Percentiles rank a stretch among this genome's conserved stretches.
Evolutionary conservation across 2,888 invertebrate genomes (phyloP).

Genomic region (Parnassius glacialis): DNA sequence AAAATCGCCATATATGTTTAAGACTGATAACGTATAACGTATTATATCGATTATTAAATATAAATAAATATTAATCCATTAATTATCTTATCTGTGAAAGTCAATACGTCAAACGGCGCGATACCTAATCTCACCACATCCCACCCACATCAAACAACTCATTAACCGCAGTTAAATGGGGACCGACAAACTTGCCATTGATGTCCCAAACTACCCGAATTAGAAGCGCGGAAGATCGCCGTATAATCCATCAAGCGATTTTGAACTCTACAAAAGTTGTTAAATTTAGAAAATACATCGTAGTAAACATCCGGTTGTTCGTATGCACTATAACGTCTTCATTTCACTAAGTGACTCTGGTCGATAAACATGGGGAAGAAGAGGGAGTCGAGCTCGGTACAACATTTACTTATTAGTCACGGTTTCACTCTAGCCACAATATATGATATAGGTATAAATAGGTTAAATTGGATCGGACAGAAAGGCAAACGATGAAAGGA

Average conservation of each 20-base stretch:
- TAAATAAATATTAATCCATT: conserved; percentile 9
- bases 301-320: conserved; percentile 60
- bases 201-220: conserved; percentile 28
- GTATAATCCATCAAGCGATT: conserved; percentile 19
- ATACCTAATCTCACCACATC: conserved; percentile 17
- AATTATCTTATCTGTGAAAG: conserved; percentile 17
- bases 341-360: conserved; percentile 52
- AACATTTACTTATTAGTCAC: not conserved
- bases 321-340: conserved; percentile 33
- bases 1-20: no score
- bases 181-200: conserved; percentile 7
- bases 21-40: no score
- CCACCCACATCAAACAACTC: conserved; percentile 30
- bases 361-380: conserved; percentile 34
- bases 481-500: no score
- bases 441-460: no score
- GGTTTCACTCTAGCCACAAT: no score
- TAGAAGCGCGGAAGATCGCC: conserved; percentile 25
- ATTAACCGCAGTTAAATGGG: conserved; percentile 22
- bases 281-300: conserved; percentile 28
- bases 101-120: conserved; percentile 20
- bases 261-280: conserved; percentile 25
- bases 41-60: not conserved
- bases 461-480: no score
- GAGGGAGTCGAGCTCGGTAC: not conserved